phyloP scores from a whole-genome alignment of 92 coral and sea anemone genomes.

The Phenganax marumi region DNA sequence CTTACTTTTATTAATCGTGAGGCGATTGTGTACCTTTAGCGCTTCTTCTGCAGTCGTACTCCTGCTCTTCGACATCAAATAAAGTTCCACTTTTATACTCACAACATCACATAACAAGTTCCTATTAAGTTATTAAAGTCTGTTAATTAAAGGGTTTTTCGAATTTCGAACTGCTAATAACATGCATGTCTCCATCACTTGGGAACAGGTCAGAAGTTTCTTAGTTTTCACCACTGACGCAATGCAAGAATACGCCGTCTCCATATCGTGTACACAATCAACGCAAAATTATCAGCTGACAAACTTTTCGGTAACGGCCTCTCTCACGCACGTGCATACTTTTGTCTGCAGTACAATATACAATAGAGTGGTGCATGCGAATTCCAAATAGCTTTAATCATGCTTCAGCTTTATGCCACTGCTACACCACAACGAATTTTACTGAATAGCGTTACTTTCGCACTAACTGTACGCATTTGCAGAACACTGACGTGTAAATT shows the following conservation, averaged over 20 bases:
- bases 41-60: constrained; percentile 87
- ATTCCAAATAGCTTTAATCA: background rate
- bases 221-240: too few relatives aligned
- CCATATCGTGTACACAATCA: too few relatives aligned
- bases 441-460: background rate
- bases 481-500: background rate
- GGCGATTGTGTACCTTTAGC: constrained; percentile 60
- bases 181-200: background rate
- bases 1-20: too few relatives aligned
- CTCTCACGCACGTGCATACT: background rate
- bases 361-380: background rate
- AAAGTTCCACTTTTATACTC: constrained; percentile 78
- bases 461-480: background rate
- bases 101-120: constrained; percentile 89
- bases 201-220: background rate
- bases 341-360: background rate
- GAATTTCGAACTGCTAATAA: too few relatives aligned
- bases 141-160: background rate
- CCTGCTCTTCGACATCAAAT: constrained; percentile 92
- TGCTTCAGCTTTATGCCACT: too few relatives aligned
- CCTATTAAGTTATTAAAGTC: constrained; percentile 45
- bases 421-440: background rate
- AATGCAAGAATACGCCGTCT: too few relatives aligned
- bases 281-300: too few relatives aligned
- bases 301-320: too few relatives aligned